Percentiles rank a stretch among this genome's conserved stretches.
Evolutionary conservation across 2,888 invertebrate species (phyloP).

Genomic region (Nomada fucata): DNA sequence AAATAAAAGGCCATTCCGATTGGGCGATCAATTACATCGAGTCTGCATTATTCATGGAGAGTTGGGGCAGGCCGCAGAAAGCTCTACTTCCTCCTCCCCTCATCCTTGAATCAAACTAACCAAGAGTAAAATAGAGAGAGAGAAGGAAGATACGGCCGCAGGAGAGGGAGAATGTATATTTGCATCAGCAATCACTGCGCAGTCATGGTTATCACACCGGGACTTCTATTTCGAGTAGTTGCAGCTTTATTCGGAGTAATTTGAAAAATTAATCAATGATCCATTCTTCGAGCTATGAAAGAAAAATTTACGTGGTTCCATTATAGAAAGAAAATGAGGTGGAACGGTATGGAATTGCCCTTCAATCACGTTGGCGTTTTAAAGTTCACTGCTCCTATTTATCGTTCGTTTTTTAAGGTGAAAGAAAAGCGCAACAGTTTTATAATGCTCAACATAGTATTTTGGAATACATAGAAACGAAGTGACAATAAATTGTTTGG

Average conservation of each 20-base stretch:
- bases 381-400: neutral
- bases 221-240: constrained; percentile 70
- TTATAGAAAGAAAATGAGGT: neutral
- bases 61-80: constrained; percentile 82
- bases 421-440: too few species aligned
- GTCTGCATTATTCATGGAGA: constrained; percentile 83
- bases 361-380: too few species aligned
- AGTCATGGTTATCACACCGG: constrained; percentile 75
- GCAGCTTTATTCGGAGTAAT: constrained; percentile 73
- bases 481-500: too few species aligned
- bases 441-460: too few species aligned
- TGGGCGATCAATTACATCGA: constrained; percentile 84
- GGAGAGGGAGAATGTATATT: constrained; percentile 75
- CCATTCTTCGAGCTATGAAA: constrained; percentile 20
- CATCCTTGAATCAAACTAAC: constrained; percentile 75
- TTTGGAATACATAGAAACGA: too few species aligned
- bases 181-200: constrained; percentile 82
- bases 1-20: constrained; percentile 84
- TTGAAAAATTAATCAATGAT: constrained; percentile 71
- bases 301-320: neutral
- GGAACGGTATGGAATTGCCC: too few species aligned
- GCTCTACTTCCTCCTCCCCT: constrained; percentile 73
- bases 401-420: neutral
- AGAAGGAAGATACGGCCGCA: constrained; percentile 25
- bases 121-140: constrained; percentile 60